A percentile compares a stretch with the other conserved stretches of the same genome.
Conservation (phyloP, 2,797 vertebrate species). For the Helostoma temminkii region DNA sequence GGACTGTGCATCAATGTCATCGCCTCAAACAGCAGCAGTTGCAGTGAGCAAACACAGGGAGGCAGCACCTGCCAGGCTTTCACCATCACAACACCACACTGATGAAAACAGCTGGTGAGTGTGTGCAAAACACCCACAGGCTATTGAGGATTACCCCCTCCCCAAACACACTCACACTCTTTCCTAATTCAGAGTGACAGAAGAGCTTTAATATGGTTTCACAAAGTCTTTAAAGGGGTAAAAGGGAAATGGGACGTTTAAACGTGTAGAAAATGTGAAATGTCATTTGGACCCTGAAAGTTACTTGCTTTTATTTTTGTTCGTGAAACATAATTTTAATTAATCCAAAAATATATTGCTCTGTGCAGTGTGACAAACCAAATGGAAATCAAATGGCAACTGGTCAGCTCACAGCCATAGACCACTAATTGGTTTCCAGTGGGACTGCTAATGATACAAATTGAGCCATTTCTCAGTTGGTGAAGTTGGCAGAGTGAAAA, state of each 20-base stretch:
- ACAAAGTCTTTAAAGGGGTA: neutral
- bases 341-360: constrained; percentile 20
- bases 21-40: constrained; percentile 45
- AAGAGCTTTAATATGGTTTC: constrained; percentile 25
- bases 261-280: neutral
- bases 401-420: constrained; percentile 29
- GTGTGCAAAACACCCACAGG: constrained; percentile 62
- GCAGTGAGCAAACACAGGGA: constrained; percentile 66
- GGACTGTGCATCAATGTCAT: constrained; percentile 25
- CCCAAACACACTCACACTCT: constrained; percentile 16
- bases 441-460: constrained; percentile 46
- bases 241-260: neutral
- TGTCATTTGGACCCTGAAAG: constrained; percentile 6
- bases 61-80: constrained; percentile 76
- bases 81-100: constrained; percentile 30
- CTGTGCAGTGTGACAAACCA: neutral
- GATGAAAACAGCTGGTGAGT: constrained; percentile 68
- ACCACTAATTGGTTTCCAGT: constrained; percentile 57
- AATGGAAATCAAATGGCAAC: constrained; percentile 32
- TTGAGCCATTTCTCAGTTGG: constrained; percentile 44
- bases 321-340: neutral
- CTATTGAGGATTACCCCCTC: constrained; percentile 54
- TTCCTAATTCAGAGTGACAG: constrained; percentile 19
- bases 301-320: constrained; percentile 1
- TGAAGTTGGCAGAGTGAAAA: constrained; percentile 28